Conservation (phyloP, 2,797 vertebrate genomes). For the Buceros bicornis region DNA sequence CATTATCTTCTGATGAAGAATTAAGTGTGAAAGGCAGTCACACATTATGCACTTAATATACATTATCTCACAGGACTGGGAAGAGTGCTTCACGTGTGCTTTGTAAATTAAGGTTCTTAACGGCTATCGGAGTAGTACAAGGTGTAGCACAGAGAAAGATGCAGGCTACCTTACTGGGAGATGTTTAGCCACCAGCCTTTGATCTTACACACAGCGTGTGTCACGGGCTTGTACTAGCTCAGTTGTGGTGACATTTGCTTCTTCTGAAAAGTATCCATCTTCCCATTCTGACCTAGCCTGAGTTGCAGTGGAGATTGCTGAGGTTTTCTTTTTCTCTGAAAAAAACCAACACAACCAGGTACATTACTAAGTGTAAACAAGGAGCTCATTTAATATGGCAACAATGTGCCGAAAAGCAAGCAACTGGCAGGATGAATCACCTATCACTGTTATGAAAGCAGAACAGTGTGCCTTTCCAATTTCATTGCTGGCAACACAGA, state of each 20-base stretch:
- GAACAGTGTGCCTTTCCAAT: conserved; percentile 59
- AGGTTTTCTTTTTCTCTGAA: conserved; percentile 42
- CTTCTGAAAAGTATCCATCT: neutral
- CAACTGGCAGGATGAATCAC: conserved; percentile 7
- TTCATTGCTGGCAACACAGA: conserved; percentile 70
- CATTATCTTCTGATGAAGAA: neutral
- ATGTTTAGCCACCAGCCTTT: neutral
- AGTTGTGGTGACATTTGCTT: neutral
- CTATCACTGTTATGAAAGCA: conserved; percentile 59
- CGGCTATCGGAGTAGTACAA: neutral
- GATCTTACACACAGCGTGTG: neutral
- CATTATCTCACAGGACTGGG: neutral
- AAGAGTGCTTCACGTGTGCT: neutral
- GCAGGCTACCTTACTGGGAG: neutral
- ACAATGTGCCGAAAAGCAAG: neutral
- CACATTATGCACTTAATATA: neutral
- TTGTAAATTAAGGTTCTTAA: neutral
- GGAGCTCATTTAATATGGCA: neutral
- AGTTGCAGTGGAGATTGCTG: neutral
- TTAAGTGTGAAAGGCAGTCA: neutral
- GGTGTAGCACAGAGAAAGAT: neutral
- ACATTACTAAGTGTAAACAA: neutral
- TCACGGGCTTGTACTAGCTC: neutral
- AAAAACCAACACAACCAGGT: neutral
- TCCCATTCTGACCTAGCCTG: conserved; percentile 30